Evolutionary conservation across 1,140 invertebrate genomes (phyloP).

Genomic region (Microplitis demolitor): DNA sequence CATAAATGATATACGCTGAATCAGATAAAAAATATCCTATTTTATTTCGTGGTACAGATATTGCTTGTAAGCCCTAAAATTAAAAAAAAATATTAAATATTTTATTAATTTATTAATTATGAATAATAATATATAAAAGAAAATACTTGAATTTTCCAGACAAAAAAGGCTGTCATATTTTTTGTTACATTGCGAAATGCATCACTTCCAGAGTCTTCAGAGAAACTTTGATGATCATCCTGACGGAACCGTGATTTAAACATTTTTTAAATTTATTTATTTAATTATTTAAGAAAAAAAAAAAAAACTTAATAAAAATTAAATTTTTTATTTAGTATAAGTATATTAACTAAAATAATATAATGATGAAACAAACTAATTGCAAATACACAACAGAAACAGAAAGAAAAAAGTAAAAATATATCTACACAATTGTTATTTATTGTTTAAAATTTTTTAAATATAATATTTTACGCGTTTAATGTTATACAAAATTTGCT

Average conservation of each 20-base stretch:
- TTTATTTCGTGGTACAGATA: constrained; percentile 75
- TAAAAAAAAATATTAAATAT: neutral
- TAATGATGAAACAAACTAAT: too few relatives aligned
- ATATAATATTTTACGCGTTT: too few relatives aligned
- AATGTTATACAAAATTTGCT: too few relatives aligned
- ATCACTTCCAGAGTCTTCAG: constrained; percentile 54
- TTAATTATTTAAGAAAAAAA: constrained; percentile 9
- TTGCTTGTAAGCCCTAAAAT: constrained; percentile 76
- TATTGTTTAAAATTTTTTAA: too few relatives aligned
- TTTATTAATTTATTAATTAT: neutral
- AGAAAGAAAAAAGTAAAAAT: too few relatives aligned
- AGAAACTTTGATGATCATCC: constrained; percentile 55
- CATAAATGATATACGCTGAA: constrained; percentile 86
- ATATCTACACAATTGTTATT: too few relatives aligned
- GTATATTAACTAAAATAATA: too few relatives aligned
- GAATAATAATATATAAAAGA: neutral
- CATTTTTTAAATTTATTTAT: constrained; percentile 11
- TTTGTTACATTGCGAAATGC: constrained; percentile 77
- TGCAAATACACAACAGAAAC: too few relatives aligned
- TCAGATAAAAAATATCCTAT: constrained; percentile 85
- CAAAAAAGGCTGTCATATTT: constrained; percentile 73
- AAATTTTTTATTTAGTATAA: too few relatives aligned
- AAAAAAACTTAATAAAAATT: neutral
- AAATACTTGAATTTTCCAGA: constrained; percentile 80
- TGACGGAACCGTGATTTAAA: constrained; percentile 17